Percentiles rank a stretch among this genome's conserved stretches.
Evolutionary conservation across 2,888 invertebrate genomes (phyloP).

Genomic region (Diplazon laetatorius): DNA sequence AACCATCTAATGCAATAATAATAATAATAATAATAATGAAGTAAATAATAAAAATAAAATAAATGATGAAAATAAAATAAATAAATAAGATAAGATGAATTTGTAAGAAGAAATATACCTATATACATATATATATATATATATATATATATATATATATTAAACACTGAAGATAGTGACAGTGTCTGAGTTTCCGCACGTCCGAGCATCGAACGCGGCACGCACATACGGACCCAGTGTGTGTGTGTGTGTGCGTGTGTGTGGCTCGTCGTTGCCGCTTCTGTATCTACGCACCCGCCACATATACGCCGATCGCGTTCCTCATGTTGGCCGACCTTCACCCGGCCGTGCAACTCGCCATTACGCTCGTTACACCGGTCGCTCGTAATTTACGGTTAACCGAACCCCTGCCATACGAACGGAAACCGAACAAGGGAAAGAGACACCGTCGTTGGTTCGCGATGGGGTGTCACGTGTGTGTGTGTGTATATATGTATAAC

Average conservation of each 20-base stretch:
- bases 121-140: too few species aligned
- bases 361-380: constrained; percentile 79
- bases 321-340: constrained; percentile 79
- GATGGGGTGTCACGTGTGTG: constrained; percentile 52
- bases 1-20: too few species aligned
- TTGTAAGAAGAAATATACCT: too few species aligned
- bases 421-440: constrained; percentile 75
- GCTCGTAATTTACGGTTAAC: constrained; percentile 81
- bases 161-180: constrained; percentile 1
- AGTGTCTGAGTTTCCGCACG: neutral
- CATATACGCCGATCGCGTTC: constrained; percentile 61
- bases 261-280: constrained; percentile 67
- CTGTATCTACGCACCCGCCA: constrained; percentile 30
- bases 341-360: constrained; percentile 78
- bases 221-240: constrained; percentile 25
- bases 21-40: too few species aligned
- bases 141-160: too few species aligned
- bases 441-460: constrained; percentile 44
- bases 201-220: neutral
- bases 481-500: too few species aligned
- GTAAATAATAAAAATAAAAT: too few species aligned
- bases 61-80: too few species aligned
- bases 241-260: too few species aligned
- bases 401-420: constrained; percentile 72
- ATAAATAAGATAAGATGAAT: too few species aligned